Evolutionary conservation across 2,797 vertebrate species (phyloP).

Genomic region (Semotilus atromaculatus): DNA sequence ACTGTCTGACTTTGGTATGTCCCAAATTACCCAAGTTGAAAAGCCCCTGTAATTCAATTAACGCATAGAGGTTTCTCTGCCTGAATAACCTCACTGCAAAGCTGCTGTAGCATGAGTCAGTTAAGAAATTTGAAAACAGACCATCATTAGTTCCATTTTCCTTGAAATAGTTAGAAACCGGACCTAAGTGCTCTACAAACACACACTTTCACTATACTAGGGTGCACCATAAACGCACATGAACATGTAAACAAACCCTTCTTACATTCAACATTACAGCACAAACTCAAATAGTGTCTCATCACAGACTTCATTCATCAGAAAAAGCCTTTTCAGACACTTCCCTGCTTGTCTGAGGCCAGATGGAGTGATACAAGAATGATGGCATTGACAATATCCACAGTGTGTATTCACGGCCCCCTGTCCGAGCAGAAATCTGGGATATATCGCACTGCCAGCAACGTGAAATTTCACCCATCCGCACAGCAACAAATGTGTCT

Average conservation of each 20-base stretch:
- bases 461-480: constrained; percentile 66
- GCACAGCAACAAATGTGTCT: constrained; percentile 60
- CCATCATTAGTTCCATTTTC: not conserved
- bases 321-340: constrained; percentile 45
- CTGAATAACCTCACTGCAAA: constrained; percentile 72
- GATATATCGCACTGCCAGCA: constrained; percentile 59
- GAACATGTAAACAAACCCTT: constrained; percentile 48
- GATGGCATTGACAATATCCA: constrained; percentile 59
- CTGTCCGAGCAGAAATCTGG: constrained; percentile 60
- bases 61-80: constrained; percentile 74
- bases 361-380: constrained; percentile 54
- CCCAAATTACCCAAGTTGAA: constrained; percentile 57
- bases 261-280: not conserved
- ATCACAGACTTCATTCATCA: constrained; percentile 37
- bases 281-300: constrained; percentile 13
- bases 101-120: not conserved
- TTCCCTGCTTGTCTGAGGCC: constrained; percentile 49
- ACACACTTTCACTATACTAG: not conserved
- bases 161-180: constrained; percentile 6
- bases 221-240: constrained; percentile 40
- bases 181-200: not conserved
- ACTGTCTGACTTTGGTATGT: constrained; percentile 65
- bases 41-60: constrained; percentile 71
- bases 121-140: not conserved
- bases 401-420: constrained; percentile 55